These are phyloP conservation scores for Pseudochirops cupreus DNA, from an alignment of 2,797 vertebrate genomes.

Conservation along the genomic window DNA sequence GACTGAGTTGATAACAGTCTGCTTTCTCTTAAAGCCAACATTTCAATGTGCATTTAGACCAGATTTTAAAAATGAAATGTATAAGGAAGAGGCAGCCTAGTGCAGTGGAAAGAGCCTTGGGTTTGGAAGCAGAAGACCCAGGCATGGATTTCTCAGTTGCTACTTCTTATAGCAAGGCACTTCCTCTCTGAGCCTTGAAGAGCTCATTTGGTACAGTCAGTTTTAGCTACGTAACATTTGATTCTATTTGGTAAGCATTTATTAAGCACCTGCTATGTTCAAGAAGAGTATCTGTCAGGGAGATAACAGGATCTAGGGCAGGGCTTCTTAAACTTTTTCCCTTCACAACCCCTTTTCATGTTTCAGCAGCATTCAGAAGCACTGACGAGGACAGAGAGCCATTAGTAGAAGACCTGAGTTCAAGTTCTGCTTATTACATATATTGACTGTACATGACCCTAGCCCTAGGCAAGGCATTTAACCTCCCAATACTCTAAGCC, in stretches of 20 bases:
- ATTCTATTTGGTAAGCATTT: background rate
- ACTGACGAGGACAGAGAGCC: background rate
- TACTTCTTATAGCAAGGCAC: slow-evolving; percentile 51
- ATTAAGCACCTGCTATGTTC: background rate
- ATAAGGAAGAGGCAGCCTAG: slow-evolving; percentile 14
- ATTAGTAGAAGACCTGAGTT: background rate
- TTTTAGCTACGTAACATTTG: background rate
- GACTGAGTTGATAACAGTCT: background rate
- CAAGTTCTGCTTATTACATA: background rate
- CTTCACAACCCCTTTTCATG: too few relatives aligned
- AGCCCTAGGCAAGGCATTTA: background rate
- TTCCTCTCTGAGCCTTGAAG: slow-evolving; percentile 20
- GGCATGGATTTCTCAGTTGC: background rate
- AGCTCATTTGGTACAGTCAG: background rate
- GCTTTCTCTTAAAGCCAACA: slow-evolving; percentile 23
- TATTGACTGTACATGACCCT: background rate
- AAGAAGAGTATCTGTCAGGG: background rate
- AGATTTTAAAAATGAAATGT: slow-evolving; percentile 31
- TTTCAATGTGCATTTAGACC: slow-evolving; percentile 38
- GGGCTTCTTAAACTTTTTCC: too few relatives aligned
- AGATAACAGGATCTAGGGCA: background rate
- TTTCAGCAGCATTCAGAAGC: too few relatives aligned
- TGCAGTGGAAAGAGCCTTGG: background rate
- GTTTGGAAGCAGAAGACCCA: background rate
- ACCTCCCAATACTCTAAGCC: background rate